phyloP scores from a whole-genome alignment of 1,140 invertebrate genomes.

The Phymastichus coffea region DNA sequence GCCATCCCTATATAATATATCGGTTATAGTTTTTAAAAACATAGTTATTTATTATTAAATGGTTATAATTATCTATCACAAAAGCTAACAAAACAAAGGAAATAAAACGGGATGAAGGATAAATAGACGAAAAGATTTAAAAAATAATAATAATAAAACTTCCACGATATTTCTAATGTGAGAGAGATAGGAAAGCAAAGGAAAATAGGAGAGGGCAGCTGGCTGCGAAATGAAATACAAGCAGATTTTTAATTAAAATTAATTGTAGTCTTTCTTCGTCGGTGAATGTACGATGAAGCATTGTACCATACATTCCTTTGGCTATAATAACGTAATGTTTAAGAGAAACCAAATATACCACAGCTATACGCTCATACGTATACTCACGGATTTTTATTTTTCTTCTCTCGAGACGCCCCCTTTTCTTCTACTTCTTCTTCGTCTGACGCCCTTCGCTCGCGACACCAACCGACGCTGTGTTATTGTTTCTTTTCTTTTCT shows the following conservation, averaged over 20 bases:
- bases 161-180: constrained; percentile 38
- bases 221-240: constrained; percentile 43
- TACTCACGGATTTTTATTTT: no score
- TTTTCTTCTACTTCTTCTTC: background rate
- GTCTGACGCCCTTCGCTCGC: background rate
- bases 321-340: constrained; percentile 56
- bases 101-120: background rate
- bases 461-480: no score
- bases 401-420: constrained; percentile 4
- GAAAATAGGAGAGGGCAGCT: constrained; percentile 43
- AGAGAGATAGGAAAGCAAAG: no score
- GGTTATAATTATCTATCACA: no score
- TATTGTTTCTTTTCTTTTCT: constrained; percentile 10
- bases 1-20: no score
- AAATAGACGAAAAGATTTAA: background rate
- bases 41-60: no score
- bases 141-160: constrained; percentile 35
- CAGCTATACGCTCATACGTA: no score
- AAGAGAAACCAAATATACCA: no score
- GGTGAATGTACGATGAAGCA: constrained; percentile 52
- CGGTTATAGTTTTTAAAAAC: no score
- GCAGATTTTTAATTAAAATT: constrained; percentile 35
- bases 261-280: constrained; percentile 39
- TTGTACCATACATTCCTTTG: constrained; percentile 60
- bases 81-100: background rate